Percentiles rank a stretch among this genome's conserved stretches.
Evolutionary conservation across 2,797 vertebrate genomes (phyloP).

Genomic region (Nannoperca australis): DNA sequence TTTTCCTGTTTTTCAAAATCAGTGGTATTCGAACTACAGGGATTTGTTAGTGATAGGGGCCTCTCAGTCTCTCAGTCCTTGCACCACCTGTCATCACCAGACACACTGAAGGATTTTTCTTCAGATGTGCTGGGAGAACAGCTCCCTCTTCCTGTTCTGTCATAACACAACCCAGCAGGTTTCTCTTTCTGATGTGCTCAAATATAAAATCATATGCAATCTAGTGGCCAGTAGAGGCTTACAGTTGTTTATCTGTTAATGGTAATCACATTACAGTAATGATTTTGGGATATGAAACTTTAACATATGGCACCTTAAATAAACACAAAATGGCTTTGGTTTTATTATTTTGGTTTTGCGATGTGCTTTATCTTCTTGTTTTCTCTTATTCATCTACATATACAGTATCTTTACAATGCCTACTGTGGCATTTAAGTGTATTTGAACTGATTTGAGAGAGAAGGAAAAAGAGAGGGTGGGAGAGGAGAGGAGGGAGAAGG

Average conservation of each 20-base stretch:
- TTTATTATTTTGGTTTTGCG: not conserved
- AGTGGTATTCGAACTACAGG: not conserved
- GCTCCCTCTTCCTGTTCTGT: conserved; percentile 17
- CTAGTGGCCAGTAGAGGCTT: not conserved
- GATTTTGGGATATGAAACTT: not conserved
- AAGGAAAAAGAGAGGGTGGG: conserved; percentile 49
- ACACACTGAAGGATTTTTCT: conserved; percentile 7
- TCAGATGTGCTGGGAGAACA: not conserved
- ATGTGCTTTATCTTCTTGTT: conserved; percentile 8
- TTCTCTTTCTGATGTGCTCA: not conserved
- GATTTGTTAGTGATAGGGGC: not conserved
- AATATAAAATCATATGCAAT: not conserved
- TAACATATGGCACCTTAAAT: conserved; percentile 2
- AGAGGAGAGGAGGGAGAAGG: conserved; percentile 39
- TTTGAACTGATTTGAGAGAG: conserved; percentile 77
- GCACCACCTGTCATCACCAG: conserved; percentile 17
- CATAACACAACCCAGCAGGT: not conserved
- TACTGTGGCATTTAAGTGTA: conserved; percentile 73
- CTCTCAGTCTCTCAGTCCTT: not conserved
- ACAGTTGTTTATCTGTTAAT: not conserved
- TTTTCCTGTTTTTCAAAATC: not conserved
- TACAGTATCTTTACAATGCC: conserved; percentile 39
- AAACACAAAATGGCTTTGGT: not conserved
- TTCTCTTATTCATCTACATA: conserved; percentile 43
- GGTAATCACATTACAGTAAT: not conserved